These are phyloP conservation scores for Drosophila kanapiae DNA, from an alignment of 1,140 invertebrate genomes.

Conservation along the genomic window DNA sequence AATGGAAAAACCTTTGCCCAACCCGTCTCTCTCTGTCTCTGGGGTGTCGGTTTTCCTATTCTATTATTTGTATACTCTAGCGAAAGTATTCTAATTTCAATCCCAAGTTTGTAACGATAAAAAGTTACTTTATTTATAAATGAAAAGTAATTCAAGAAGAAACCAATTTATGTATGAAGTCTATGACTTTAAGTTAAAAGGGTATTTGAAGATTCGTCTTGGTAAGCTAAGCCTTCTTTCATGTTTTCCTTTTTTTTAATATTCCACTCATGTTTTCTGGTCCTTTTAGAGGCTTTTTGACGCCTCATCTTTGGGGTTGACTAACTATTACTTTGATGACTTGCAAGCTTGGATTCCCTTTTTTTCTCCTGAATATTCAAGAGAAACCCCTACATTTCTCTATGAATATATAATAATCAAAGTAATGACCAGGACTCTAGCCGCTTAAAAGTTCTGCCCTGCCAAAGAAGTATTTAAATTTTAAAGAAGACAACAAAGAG, in stretches of 20 bases:
- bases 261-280: slow-evolving; percentile 53
- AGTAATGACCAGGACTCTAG: not conserved
- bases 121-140: not conserved
- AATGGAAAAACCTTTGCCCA: slow-evolving; percentile 53
- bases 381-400: not conserved
- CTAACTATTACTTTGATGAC: slow-evolving; percentile 33
- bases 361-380: not conserved
- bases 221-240: not conserved
- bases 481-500: not conserved
- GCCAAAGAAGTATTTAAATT: not conserved
- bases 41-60: slow-evolving; percentile 9
- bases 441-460: not conserved
- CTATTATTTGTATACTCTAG: slow-evolving; percentile 9
- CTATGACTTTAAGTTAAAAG: not conserved
- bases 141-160: not conserved
- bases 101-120: not conserved
- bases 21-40: not conserved
- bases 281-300: slow-evolving; percentile 49
- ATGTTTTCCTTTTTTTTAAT: slow-evolving; percentile 40
- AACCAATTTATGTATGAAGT: not conserved
- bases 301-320: slow-evolving; percentile 50
- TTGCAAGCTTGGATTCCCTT: slow-evolving; percentile 34
- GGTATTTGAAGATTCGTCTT: not conserved
- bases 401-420: slow-evolving; percentile 5
- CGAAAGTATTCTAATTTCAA: not conserved